Evolutionary conservation across 1,140 invertebrate species (phyloP), one percentile per base, ranked within the genome.

Genomic region (Chlorops oryzae): DNA sequence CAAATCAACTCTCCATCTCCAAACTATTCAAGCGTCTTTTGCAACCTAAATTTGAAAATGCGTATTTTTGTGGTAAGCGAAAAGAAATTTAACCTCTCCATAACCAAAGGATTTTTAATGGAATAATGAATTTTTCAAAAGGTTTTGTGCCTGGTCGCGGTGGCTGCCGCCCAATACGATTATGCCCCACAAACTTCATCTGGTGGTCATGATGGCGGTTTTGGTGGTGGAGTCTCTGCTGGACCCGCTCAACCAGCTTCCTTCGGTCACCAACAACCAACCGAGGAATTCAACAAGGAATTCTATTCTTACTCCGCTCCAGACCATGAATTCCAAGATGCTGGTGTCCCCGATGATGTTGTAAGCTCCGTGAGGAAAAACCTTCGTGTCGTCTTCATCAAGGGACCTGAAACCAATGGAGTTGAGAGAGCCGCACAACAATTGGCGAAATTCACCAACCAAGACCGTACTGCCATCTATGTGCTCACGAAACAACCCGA

Each of bases 401-500:
- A 67, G 59, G 64, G 62, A 55, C 62, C 64, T 42, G 64, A 67
- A 52, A 65, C 63, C 52, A 56, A 51, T 57, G 64, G 57, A 6
- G 39, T 67, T 43, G 62, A 65, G 41, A 59, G 65, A 51, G 64
- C 62, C 13, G 64, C 62, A 23, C 46, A 63, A 22, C 59, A 61
- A 25, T 48, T 66, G 37, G 63, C 63, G n/a, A 66, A 66, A 51
- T 58, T 60, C 47, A 62, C 63, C 52, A 54, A 55, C 50, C 59
- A 66, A 41, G 59, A 66, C 42, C 59, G 62, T 37, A 66, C 63
- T 40, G 63, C 62, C 54, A 64, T 66, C 52, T 66, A 66, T 47
- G 63, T 66, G 2, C 57, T 66, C 3, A 66, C 56, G 61, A 67
- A 67, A 51, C 62, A 67, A 57, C 54, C 64, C 18, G 64, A 65